Conservation (phyloP, 2,888 invertebrate genomes). For the Platycheirus albimanus region DNA sequence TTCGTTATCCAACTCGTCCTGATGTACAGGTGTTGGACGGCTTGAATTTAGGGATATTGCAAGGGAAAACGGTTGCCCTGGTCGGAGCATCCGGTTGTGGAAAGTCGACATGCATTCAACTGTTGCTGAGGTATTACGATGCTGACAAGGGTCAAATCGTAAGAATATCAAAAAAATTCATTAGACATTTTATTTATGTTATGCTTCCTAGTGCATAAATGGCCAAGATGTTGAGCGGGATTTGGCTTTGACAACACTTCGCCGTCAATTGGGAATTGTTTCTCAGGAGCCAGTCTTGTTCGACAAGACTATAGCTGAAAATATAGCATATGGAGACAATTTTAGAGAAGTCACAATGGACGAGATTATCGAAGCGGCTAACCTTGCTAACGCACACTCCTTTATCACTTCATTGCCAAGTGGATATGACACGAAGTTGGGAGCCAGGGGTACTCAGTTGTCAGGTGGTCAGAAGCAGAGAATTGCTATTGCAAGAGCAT, state of each 20-base stretch:
- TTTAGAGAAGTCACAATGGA: constrained; percentile 85
- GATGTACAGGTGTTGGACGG: constrained; percentile 88
- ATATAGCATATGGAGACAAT: constrained; percentile 92
- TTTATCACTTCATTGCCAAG: constrained; percentile 88
- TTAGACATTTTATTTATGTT: background rate
- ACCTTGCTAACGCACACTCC: constrained; percentile 88
- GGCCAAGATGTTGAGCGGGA: constrained; percentile 89
- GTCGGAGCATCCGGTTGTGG: constrained; percentile 91
- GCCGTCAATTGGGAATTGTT: constrained; percentile 90
- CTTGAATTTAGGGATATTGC: constrained; percentile 85
- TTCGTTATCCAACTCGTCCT: constrained; percentile 90
- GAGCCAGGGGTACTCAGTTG: constrained; percentile 88
- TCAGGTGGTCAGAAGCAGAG: constrained; percentile 93
- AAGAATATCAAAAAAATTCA: constrained; percentile 69
- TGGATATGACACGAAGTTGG: constrained; percentile 88
- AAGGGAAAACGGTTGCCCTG: constrained; percentile 89
- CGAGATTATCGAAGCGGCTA: constrained; percentile 88
- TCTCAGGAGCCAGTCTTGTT: constrained; percentile 92
- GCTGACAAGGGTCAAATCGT: constrained; percentile 86
- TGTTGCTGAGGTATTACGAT: constrained; percentile 91
- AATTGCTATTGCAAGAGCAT: constrained; percentile 89
- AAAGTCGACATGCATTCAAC: constrained; percentile 91
- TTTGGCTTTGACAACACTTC: constrained; percentile 86
- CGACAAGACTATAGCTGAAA: constrained; percentile 89
- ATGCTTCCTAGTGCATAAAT: constrained; percentile 85